A percentile compares a stretch with the other conserved stretches of the same genome.
Evolutionary conservation across 2,797 vertebrate species (phyloP).

Genomic region (Typhlichthys eigenmanni): DNA sequence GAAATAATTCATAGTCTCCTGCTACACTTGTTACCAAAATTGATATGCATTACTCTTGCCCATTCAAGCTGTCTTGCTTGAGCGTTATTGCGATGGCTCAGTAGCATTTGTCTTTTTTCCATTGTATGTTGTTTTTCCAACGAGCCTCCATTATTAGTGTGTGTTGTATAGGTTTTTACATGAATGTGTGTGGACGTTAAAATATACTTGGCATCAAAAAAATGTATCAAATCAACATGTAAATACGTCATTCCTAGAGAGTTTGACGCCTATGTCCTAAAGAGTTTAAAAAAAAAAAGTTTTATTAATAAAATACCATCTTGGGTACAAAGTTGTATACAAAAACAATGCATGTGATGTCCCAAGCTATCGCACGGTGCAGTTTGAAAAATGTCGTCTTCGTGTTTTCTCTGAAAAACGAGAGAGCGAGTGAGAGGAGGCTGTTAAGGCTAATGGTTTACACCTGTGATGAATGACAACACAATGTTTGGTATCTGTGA

Average conservation of each 20-base stretch:
- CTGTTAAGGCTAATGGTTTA: conserved; percentile 64
- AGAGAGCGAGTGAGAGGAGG: conserved; percentile 41
- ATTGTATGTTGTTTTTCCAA: background rate
- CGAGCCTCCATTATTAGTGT: conserved; percentile 53
- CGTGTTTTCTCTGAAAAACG: conserved; percentile 73
- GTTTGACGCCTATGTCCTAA: conserved; percentile 75
- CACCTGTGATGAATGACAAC: conserved; percentile 53
- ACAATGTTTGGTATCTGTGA: conserved; percentile 76
- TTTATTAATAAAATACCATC: conserved; percentile 74
- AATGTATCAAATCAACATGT: conserved; percentile 68
- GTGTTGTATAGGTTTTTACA: conserved; percentile 74
- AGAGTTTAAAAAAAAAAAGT: conserved; percentile 56
- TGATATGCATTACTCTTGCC: conserved; percentile 24
- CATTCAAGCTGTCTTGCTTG: conserved; percentile 43
- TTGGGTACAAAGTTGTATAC: conserved; percentile 75
- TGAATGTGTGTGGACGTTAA: conserved; percentile 80
- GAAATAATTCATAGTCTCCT: conserved; percentile 14
- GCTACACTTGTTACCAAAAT: conserved; percentile 4
- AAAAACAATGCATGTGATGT: conserved; percentile 87
- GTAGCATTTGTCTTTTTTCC: background rate
- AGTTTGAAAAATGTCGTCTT: conserved; percentile 78
- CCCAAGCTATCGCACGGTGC: conserved; percentile 86
- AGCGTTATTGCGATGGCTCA: background rate
- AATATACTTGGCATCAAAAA: conserved; percentile 75
- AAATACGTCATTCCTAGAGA: conserved; percentile 80